Percentiles rank a stretch among this genome's conserved stretches.
These are phyloP conservation scores for Drosophila atripex DNA, from an alignment of 2,888 invertebrate genomes.

Conservation along the genomic window DNA sequence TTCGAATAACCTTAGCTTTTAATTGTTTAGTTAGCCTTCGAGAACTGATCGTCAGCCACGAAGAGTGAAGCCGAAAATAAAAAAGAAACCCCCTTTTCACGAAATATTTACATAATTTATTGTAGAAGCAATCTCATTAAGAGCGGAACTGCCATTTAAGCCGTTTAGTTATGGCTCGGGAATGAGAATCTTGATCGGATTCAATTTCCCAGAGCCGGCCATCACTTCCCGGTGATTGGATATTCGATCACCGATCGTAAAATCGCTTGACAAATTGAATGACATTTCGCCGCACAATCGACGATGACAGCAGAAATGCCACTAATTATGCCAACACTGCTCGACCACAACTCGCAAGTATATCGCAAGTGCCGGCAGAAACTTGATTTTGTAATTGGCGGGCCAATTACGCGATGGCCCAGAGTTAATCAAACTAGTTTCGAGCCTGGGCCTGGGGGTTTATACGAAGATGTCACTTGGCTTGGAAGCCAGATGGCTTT, in stretches of 20 bases:
- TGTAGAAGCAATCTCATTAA: neutral
- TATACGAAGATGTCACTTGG: conserved; percentile 6
- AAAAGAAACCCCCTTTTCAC: conserved; percentile 5
- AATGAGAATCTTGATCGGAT: conserved; percentile 1
- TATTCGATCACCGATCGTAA: conserved; percentile 38
- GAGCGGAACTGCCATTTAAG: neutral
- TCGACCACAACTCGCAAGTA: too few species aligned
- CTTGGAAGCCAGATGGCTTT: conserved; percentile 10
- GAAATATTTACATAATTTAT: conserved; percentile 10
- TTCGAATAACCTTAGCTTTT: neutral
- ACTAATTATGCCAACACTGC: conserved; percentile 60
- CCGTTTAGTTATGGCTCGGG: conserved; percentile 1
- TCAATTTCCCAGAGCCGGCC: conserved; percentile 15
- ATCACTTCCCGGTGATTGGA: conserved; percentile 12
- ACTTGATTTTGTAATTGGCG: conserved; percentile 66
- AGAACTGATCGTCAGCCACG: too few species aligned
- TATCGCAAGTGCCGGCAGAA: too few species aligned
- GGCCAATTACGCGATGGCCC: conserved; percentile 56
- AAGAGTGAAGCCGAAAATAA: neutral
- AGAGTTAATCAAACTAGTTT: conserved; percentile 11
- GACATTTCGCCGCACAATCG: conserved; percentile 41
- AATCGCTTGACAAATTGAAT: conserved; percentile 64
- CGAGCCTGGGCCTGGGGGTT: neutral
- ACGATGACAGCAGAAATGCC: conserved; percentile 41
- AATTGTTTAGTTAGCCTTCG: too few species aligned